Evolutionary conservation across 2,113 vertebrate species (phyloP), one percentile per base, ranked within the genome.

Genomic region (Hypomesus transpacificus): DNA sequence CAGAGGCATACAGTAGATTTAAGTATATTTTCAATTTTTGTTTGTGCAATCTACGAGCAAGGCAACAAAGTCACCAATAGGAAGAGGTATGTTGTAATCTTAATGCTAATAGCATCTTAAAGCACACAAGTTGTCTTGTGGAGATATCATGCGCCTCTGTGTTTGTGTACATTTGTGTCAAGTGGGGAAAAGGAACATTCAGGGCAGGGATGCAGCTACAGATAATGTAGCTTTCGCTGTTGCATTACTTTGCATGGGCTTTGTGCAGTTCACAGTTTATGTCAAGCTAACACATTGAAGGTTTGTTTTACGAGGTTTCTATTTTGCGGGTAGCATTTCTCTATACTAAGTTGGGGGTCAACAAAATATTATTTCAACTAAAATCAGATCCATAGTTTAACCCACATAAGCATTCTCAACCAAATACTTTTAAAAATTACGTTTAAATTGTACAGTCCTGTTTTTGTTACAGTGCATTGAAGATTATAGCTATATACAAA

Each of bases 401-500:
- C 74, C 70, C 69, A 63, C 62, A 68, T 61, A 16, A 68, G 66
- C 78, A 80, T 61, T 79, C 39, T 66, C 75, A 59, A 70, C 70
- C 82, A 75, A 76, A 66, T 75, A 70, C 72, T 73, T 75, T 60
- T 63, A 75, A 79, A 71, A 75, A 59, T 78, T 70, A 71, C 60
- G 71, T 76, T 83, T 71, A 89, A 63, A 87, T 70, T 70, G 58
- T 78, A 78, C 81, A 62, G 66, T 80, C 75, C 76, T 75, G 66
- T 81, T 76, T 46, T 79, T 83, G 80, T 85, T 83, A 85, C 79
- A 89, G 80, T 86, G 82, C 84, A 88, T 86, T 85, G 77, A 83
- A 75, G 79, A 89, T 90, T 84, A 89, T 65, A 91, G 65, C 64
- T 90, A 87, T 91, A 74, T 88, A 91, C 88, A 91, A 74, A 84